Conservation (phyloP, 2,888 invertebrate genomes). For the Cancer borealis region DNA sequence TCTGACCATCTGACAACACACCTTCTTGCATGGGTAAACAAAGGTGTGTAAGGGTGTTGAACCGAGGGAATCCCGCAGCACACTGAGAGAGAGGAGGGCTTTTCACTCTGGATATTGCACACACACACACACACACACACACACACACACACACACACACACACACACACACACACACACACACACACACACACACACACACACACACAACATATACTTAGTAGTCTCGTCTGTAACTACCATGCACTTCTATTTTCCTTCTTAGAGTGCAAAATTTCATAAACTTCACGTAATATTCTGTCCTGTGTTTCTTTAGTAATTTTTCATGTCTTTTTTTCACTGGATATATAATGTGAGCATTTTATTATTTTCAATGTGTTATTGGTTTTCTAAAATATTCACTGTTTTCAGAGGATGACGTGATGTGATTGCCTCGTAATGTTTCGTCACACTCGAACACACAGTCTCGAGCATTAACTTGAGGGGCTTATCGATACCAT, state of each 20-base stretch:
- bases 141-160: neutral
- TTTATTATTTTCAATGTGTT: neutral
- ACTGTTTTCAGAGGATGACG: neutral
- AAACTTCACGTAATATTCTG: neutral
- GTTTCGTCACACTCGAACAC: neutral
- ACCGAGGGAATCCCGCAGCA: neutral
- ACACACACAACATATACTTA: neutral
- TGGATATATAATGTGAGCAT: neutral
- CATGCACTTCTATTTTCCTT: neutral
- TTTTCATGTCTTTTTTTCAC: neutral
- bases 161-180: neutral
- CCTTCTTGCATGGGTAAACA: neutral
- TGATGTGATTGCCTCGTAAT: neutral
- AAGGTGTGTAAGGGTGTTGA: neutral
- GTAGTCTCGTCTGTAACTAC: neutral
- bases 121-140: slow-evolving; percentile 1
- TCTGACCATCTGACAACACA: neutral
- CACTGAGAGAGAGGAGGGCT: neutral
- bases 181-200: no score
- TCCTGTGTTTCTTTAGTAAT: neutral
- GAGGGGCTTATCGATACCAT: neutral
- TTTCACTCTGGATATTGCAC: neutral
- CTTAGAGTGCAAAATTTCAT: neutral
- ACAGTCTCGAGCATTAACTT: neutral
- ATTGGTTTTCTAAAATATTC: neutral